Evolutionary conservation across 2,113 vertebrate species (phyloP).

Genomic region (Emydura subglobosa): DNA sequence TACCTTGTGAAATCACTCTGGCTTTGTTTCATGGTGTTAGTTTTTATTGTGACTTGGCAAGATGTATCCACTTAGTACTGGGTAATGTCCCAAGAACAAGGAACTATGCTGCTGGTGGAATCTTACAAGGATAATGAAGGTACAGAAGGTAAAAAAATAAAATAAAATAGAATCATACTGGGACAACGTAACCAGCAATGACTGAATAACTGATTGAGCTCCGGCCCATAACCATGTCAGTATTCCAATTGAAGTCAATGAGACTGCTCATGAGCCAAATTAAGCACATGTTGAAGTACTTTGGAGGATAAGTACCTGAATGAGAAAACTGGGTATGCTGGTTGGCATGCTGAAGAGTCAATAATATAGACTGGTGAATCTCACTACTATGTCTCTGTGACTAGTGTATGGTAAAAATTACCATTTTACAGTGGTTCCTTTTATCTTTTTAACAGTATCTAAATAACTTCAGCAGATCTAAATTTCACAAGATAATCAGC

Average conservation of each 20-base stretch:
- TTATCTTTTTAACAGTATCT: background rate
- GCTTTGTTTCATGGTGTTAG: slow-evolving; percentile 7
- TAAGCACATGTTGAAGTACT: background rate
- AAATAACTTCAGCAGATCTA: background rate
- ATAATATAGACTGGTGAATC: background rate
- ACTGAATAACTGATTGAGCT: slow-evolving; percentile 1
- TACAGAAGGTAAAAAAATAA: background rate
- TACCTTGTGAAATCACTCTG: background rate
- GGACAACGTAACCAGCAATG: slow-evolving; percentile 6
- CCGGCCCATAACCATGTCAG: background rate
- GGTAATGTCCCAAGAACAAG: background rate
- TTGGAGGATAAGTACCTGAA: background rate
- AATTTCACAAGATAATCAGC: background rate
- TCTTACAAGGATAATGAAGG: background rate
- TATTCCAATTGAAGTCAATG: background rate
- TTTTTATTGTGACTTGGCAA: background rate
- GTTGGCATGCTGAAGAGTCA: background rate
- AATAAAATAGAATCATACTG: background rate
- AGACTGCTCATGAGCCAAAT: background rate
- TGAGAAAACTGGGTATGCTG: background rate
- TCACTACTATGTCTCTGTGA: accelerated
- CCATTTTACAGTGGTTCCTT: background rate
- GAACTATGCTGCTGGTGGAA: background rate
- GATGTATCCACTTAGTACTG: background rate
- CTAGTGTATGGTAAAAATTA: background rate